A percentile compares a stretch with the other conserved stretches of the same genome.
Evolutionary conservation across 2,797 vertebrate genomes (phyloP).

Genomic region (Philypnodon macrostomus): DNA sequence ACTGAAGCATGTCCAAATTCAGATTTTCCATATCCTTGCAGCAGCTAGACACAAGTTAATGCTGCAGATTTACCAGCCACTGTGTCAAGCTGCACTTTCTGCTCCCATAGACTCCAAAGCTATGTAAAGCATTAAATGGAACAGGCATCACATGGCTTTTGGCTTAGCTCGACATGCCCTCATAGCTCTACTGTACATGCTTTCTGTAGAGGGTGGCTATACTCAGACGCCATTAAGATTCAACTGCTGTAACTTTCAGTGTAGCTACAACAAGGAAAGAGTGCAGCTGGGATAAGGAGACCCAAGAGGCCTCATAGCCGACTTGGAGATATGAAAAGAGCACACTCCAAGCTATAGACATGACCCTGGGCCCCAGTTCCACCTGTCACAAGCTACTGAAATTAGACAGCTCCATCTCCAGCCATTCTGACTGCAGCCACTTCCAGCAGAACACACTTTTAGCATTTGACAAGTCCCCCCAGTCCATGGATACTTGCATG

Average conservation of each 20-base stretch:
- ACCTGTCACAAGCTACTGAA: constrained; percentile 51
- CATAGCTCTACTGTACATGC: constrained; percentile 18
- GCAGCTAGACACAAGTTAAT: constrained; percentile 25
- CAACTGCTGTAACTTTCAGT: constrained; percentile 53
- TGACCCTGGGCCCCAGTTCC: constrained; percentile 25
- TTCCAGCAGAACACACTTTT: constrained; percentile 50
- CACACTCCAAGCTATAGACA: constrained; percentile 40
- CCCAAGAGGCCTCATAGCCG: constrained; percentile 51
- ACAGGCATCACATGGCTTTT: constrained; percentile 28
- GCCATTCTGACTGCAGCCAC: constrained; percentile 52
- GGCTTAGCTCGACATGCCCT: constrained; percentile 21
- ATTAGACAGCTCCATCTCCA: constrained; percentile 50
- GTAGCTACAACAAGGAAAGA: constrained; percentile 58
- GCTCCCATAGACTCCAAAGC: constrained; percentile 17
- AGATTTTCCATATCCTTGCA: constrained; percentile 31
- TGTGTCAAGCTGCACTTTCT: constrained; percentile 18
- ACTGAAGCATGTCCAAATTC: constrained; percentile 30
- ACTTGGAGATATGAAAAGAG: constrained; percentile 53
- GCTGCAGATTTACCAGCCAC: constrained; percentile 17
- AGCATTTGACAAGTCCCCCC: constrained; percentile 41
- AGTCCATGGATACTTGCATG: constrained; percentile 39
- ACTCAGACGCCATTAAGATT: constrained; percentile 57
- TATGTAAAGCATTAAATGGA: constrained; percentile 33
- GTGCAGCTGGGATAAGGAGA: constrained; percentile 66
- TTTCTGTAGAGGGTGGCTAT: constrained; percentile 21